Evolutionary conservation across 2,888 invertebrate genomes (phyloP).

Genomic region (Amphipyra tragopoginis): DNA sequence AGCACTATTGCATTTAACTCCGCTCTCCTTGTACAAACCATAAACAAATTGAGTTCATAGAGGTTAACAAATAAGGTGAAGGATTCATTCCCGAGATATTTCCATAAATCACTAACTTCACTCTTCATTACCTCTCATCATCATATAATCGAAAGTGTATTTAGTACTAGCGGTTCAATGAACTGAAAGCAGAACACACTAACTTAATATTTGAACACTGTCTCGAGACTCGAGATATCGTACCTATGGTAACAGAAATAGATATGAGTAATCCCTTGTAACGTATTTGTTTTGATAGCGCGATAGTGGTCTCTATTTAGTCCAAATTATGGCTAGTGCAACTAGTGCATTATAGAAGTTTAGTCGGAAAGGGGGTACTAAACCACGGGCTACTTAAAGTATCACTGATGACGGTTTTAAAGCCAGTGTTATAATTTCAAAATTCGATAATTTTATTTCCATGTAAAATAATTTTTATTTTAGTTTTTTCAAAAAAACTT

Average conservation of each 20-base stretch:
- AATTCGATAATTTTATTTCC: too few species aligned
- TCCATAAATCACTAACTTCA: constrained; percentile 33
- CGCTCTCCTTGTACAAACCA: too few species aligned
- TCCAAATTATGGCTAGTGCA: constrained; percentile 7
- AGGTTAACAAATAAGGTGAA: too few species aligned
- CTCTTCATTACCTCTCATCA: constrained; percentile 21
- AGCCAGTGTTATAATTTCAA: too few species aligned
- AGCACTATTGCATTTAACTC: too few species aligned
- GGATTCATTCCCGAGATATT: background rate
- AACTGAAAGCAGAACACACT: constrained; percentile 29
- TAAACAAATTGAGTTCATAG: too few species aligned
- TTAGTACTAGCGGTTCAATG: constrained; percentile 38
- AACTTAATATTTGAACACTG: constrained; percentile 31
- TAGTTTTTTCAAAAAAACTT: too few species aligned
- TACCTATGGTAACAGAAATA: constrained; percentile 17
- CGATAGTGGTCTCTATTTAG: background rate
- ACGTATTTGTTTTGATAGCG: background rate
- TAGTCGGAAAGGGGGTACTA: too few species aligned
- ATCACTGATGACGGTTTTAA: too few species aligned
- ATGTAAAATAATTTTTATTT: too few species aligned
- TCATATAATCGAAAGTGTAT: constrained; percentile 36
- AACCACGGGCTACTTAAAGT: too few species aligned
- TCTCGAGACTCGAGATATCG: constrained; percentile 21
- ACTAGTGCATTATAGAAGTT: too few species aligned
- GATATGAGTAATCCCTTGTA: constrained; percentile 24